phyloP scores from a whole-genome alignment of 2,113 vertebrate genomes.

The Castor canadensis region DNA sequence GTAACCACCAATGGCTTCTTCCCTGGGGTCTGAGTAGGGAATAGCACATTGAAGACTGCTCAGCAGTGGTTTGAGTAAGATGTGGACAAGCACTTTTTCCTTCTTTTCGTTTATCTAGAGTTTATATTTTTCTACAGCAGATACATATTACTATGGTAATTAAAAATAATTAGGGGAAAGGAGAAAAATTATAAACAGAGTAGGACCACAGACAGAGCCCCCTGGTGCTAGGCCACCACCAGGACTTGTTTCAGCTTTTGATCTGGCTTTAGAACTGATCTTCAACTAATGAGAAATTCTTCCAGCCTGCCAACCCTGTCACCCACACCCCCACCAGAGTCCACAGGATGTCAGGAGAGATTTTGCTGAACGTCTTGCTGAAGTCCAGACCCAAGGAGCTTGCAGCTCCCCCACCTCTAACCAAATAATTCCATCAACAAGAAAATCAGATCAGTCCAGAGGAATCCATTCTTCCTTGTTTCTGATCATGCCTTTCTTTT shows the following conservation, averaged over 20 bases:
- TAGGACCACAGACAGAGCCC: not conserved
- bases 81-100: not conserved
- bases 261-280: not conserved
- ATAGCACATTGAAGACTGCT: too few relatives aligned
- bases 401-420: not conserved
- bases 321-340: not conserved
- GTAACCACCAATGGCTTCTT: not conserved
- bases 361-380: not conserved
- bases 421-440: not conserved
- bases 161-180: too few relatives aligned
- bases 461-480: not conserved
- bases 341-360: not conserved
- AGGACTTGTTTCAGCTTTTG: not conserved
- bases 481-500: not conserved
- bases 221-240: not conserved
- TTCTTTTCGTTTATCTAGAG: not conserved
- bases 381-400: constrained; percentile 24
- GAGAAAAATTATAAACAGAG: not conserved
- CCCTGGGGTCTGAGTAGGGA: too few relatives aligned
- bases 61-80: not conserved
- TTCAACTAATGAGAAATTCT: not conserved
- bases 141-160: not conserved
- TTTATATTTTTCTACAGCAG: not conserved
- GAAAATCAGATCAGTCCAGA: constrained; percentile 25
- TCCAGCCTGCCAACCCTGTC: not conserved